phyloP scores from a whole-genome alignment of 2,113 vertebrate genomes.

The Pontoporia blainvillei region DNA sequence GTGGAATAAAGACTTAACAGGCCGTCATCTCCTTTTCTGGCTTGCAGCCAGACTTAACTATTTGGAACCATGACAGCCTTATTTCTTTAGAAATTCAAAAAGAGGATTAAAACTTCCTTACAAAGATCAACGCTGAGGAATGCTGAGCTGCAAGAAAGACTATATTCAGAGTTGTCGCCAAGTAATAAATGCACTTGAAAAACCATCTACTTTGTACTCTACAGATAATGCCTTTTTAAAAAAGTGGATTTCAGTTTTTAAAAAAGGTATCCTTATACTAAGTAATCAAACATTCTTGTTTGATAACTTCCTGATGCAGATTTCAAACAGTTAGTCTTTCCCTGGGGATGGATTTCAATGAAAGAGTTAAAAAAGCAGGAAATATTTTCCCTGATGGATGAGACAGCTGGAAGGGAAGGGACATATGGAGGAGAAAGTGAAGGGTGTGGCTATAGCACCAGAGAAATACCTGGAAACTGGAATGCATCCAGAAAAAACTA shows the following conservation, averaged over 20 bases:
- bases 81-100: conserved; percentile 51
- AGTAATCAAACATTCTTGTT: conserved; percentile 43
- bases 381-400: conserved; percentile 35
- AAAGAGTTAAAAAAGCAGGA: conserved; percentile 29
- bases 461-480: conserved; percentile 46
- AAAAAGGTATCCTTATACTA: neutral
- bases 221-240: conserved; percentile 23
- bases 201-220: conserved; percentile 38
- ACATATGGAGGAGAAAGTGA: neutral
- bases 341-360: conserved; percentile 14
- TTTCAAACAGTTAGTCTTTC: conserved; percentile 29
- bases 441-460: neutral
- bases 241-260: neutral
- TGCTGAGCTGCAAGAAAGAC: conserved; percentile 53
- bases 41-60: neutral
- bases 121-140: conserved; percentile 39
- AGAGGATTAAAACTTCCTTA: conserved; percentile 53
- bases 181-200: conserved; percentile 43
- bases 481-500: conserved; percentile 24
- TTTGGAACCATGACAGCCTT: conserved; percentile 28
- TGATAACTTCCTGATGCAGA: conserved; percentile 36
- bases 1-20: neutral
- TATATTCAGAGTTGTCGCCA: conserved; percentile 54
- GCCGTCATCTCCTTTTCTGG: neutral
- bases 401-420: neutral